phyloP scores from a whole-genome alignment of 1,140 invertebrate genomes.

The Drosophila kohkoa region DNA sequence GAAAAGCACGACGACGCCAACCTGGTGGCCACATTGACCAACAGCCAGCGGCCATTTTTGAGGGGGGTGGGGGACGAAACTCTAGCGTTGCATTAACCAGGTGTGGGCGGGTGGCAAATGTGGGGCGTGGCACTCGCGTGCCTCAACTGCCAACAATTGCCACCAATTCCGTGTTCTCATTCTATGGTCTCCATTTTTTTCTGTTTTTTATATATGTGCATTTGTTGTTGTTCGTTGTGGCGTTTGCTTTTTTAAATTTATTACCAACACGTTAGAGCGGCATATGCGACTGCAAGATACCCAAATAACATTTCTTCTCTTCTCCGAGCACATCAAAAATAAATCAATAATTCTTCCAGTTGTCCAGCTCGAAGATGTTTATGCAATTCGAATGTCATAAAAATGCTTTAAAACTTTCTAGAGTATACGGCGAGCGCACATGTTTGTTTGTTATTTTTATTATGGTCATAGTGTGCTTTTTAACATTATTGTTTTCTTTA shows the following conservation, averaged over 20 bases:
- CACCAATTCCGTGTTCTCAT: conserved; percentile 49
- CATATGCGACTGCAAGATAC: conserved; percentile 22
- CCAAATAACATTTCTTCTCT: background rate
- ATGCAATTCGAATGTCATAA: background rate
- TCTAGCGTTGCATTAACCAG: conserved; percentile 55
- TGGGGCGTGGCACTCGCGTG: conserved; percentile 49
- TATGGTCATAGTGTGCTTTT: conserved; percentile 20
- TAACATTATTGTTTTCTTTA: conserved; percentile 46
- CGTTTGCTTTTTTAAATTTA: conserved; percentile 64
- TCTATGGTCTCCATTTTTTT: conserved; percentile 21
- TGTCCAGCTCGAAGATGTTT: background rate
- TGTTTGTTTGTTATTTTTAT: conserved; percentile 42
- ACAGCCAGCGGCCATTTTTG: conserved; percentile 74
- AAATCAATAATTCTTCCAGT: background rate
- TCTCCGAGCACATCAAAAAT: background rate
- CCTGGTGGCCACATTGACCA: conserved; percentile 79
- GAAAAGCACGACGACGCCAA: conserved; percentile 68
- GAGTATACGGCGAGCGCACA: conserved; percentile 44
- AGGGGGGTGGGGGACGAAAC: background rate
- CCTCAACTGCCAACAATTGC: conserved; percentile 59
- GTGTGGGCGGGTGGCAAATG: conserved; percentile 28
- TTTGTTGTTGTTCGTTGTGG: conserved; percentile 53
- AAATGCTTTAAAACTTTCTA: background rate
- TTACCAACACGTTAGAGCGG: conserved; percentile 39
- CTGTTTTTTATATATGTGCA: conserved; percentile 29